Conservation (phyloP, 2,888 invertebrate species). For the Ectemnius continuus region DNA sequence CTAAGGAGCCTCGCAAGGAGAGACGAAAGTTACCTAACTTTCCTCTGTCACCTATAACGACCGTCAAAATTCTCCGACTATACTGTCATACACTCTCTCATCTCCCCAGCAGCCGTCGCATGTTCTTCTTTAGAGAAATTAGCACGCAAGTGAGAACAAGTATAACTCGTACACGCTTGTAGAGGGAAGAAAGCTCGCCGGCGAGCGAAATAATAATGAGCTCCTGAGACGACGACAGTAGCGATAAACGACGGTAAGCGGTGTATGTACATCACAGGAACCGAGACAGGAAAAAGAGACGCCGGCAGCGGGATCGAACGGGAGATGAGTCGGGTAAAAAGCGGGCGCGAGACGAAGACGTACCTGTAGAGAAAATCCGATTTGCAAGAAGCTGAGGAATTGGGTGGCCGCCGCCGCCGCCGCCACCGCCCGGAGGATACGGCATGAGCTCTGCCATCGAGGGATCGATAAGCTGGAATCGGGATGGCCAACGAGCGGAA, state of each 20-base stretch:
- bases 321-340: not conserved
- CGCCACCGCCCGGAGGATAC: not conserved
- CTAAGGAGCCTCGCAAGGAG: no score
- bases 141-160: no score
- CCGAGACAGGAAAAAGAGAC: not conserved
- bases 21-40: no score
- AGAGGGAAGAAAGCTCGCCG: no score
- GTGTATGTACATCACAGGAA: slow-evolving; percentile 2
- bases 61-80: no score
- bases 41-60: no score
- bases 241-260: slow-evolving; percentile 2
- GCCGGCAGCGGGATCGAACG: not conserved
- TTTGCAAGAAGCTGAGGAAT: slow-evolving; percentile 31
- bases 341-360: slow-evolving; percentile 14
- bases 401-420: not conserved
- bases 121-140: no score
- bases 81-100: no score
- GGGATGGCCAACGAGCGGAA: slow-evolving; percentile 14
- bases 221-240: not conserved
- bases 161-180: no score
- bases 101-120: no score
- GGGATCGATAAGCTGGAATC: slow-evolving; percentile 28
- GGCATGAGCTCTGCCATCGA: slow-evolving; percentile 16
- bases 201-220: slow-evolving; percentile 8
- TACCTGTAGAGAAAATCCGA: slow-evolving; percentile 29